Percentiles rank a stretch among this genome's conserved stretches.
These are phyloP conservation scores for Apostichopus parvimensis DNA, from an alignment of 35 echinoderm and acorn worm species.

Conservation along the genomic window DNA sequence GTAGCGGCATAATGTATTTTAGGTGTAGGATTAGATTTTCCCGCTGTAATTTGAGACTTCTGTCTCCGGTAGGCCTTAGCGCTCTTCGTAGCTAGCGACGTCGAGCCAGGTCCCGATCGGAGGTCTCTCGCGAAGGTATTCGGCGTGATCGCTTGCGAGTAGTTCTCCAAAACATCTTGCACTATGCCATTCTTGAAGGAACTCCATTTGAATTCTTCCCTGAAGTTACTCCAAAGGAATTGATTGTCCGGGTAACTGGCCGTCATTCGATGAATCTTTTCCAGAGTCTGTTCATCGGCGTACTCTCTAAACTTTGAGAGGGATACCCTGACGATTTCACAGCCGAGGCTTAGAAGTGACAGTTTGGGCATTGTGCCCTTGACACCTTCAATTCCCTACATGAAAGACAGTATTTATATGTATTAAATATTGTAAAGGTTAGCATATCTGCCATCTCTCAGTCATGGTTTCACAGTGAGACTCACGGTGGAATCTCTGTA, in stretches of 20 bases:
- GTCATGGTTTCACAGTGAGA: too few species aligned
- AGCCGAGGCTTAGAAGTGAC: constrained; percentile 85
- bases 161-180: constrained; percentile 50
- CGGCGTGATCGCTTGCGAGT: constrained; percentile 46
- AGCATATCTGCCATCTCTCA: too few species aligned
- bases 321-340: constrained; percentile 88
- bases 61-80: constrained; percentile 10
- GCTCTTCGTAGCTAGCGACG: background rate
- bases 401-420: background rate
- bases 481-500: too few species aligned
- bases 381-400: constrained; percentile 74
- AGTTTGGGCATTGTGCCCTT: constrained; percentile 70
- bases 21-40: constrained; percentile 49
- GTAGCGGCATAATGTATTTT: constrained; percentile 55
- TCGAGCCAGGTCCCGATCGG: background rate
- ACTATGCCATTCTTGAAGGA: constrained; percentile 87
- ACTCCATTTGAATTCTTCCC: constrained; percentile 65
- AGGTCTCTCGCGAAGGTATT: constrained; percentile 45
- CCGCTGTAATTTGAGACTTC: background rate
- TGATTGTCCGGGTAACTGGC: constrained; percentile 70
- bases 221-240: constrained; percentile 80
- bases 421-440: too few species aligned
- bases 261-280: constrained; percentile 57
- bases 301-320: constrained; percentile 88
- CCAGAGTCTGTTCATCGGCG: constrained; percentile 75